Evolutionary conservation across 30 jellyfish, hydroid and myxozoan genomes (phyloP), one percentile per base, ranked within the genome.

Genomic region (Mastigias papua): DNA sequence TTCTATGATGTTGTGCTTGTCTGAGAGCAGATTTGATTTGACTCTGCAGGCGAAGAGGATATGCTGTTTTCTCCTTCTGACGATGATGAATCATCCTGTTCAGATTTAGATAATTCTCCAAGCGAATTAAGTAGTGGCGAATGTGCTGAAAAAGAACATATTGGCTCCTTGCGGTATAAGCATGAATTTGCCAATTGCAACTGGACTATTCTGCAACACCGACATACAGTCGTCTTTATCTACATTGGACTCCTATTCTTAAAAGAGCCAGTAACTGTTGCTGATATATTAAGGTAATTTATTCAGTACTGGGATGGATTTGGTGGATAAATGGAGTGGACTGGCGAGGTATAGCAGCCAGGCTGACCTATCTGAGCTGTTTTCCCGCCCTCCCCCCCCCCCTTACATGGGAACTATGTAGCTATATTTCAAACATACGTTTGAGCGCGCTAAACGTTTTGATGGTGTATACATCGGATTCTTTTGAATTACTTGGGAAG

Each of bases 221-320:
- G 61, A 50, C 73, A 67, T 30, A 69, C 92, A 2, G 69, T 83
- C 17, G 92, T 70, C 0, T 34, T 83, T 61, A 26, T 83, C 30
- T 73, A 83, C 57, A 33, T 83, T 7, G 92, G 86, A 6, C 80
- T 83, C 1, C 32, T 83, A 58, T 83, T 69, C 80, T 27, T 35
- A 29, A 83, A 83, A 26, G 92, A 83, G 46, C 86, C 92, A 9
- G 63, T 83, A 29, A 83, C 92, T 15, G 46, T 83, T 29, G 92
- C 92, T 69, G 92, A 83, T 62, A 70, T 83, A 4, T 33, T 83
- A 34, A 83, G 92, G 92, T 83, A 35, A 57, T 62, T 35, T 21
- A 3, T 1, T 16, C 67, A n/a, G n/a, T n/a, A n/a, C n/a, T n/a
- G n/a, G n/a, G n/a, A n/a, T n/a, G n/a, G n/a, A n/a, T n/a, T n/a